These are phyloP conservation scores for Vanacampus margaritifer DNA, from an alignment of 2,113 vertebrate species.

Conservation along the genomic window DNA sequence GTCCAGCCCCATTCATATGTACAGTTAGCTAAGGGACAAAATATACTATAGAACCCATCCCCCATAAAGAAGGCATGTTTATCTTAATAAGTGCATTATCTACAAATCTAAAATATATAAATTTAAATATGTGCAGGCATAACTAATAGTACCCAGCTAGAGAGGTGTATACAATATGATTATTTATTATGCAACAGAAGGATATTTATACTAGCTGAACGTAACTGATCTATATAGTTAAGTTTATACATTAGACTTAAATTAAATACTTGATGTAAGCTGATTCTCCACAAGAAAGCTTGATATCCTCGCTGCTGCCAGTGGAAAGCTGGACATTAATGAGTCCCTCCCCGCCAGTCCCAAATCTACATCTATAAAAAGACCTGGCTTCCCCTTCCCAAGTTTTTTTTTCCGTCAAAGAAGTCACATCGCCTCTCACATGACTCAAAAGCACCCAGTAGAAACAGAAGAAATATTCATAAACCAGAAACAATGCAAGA, in stretches of 20 bases:
- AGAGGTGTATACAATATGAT: not conserved
- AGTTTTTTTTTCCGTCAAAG: constrained; percentile 25
- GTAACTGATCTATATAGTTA: not conserved
- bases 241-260: not conserved
- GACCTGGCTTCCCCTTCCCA: constrained; percentile 4
- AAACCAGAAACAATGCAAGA: not conserved
- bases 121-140: not conserved
- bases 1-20: constrained; percentile 79
- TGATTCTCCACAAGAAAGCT: constrained; percentile 29
- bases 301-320: constrained; percentile 19
- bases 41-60: constrained; percentile 35
- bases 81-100: constrained; percentile 25
- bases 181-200: too few relatives aligned
- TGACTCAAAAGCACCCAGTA: constrained; percentile 4
- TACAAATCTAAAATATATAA: too few relatives aligned
- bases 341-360: constrained; percentile 51
- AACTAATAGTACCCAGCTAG: not conserved
- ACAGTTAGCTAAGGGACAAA: constrained; percentile 72
- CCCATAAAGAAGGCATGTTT: constrained; percentile 15
- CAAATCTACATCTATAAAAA: constrained; percentile 38
- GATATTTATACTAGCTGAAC: not conserved
- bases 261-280: not conserved
- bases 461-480: not conserved
- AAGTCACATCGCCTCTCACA: constrained; percentile 6
- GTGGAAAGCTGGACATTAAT: constrained; percentile 26